These are phyloP conservation scores for Acrobasis consociella DNA, from an alignment of 2,888 invertebrate genomes.

Conservation along the genomic window DNA sequence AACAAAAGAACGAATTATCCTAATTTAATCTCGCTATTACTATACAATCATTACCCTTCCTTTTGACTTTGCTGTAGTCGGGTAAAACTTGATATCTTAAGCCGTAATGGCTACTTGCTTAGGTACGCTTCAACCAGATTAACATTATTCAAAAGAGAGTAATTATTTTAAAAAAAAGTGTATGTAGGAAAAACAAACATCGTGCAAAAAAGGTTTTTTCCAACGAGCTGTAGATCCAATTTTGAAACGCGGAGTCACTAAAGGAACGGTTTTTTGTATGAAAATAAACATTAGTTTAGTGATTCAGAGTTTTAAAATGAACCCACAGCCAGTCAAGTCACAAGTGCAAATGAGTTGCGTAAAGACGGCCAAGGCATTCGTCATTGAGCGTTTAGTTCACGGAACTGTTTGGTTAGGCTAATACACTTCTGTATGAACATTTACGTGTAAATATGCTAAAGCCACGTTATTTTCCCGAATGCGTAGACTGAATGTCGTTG, in stretches of 20 bases:
- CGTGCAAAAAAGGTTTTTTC: constrained; percentile 36
- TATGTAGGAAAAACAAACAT: neutral
- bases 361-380: constrained; percentile 63
- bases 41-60: no score
- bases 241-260: no score
- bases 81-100: neutral
- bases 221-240: constrained; percentile 33
- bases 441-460: neutral
- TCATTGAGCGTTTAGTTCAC: constrained; percentile 49
- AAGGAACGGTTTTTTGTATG: no score
- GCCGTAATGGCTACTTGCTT: neutral
- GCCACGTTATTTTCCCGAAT: neutral
- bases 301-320: no score
- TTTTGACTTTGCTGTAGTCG: no score
- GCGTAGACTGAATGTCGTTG: neutral
- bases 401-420: constrained; percentile 64
- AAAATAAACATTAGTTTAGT: no score
- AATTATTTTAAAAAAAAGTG: neutral
- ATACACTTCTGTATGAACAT: constrained; percentile 44
- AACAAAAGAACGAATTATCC: no score
- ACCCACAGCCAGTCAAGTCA: constrained; percentile 38
- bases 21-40: no score
- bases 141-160: neutral
- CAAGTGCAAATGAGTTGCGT: constrained; percentile 63
- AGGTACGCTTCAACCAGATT: neutral